Evolutionary conservation across 2,888 invertebrate species (phyloP), one percentile per base, ranked within the genome.

Genomic region (Agrochola lota): DNA sequence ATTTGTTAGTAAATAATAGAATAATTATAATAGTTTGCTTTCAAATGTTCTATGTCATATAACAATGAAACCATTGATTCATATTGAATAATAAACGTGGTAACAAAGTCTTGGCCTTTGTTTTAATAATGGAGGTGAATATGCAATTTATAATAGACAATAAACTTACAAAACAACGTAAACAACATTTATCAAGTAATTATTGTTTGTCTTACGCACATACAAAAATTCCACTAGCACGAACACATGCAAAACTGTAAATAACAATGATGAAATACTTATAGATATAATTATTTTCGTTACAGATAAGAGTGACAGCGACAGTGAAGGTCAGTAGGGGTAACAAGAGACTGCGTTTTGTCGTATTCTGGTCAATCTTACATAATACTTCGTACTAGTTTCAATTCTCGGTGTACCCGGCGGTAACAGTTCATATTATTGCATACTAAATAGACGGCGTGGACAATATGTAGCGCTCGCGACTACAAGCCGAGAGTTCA

Each of bases 291-390:
- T 15, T 46, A 40, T 73, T 88, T 91, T 91, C 46, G 78, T 98
- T 97, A 85, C 97, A 99, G 98, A 99, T 97, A 98, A 98, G 97
- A 98, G 98, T 97, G 98, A 99, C 97, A 99, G 98, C 97, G 98
- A 99, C 97, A 99, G 98, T 97, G 98, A 99, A 97, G 98, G 98
- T 97, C 98, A 98, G 97, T 98, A 98, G 97, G 92, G 83, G 87
- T 88, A 90, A 88, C 81, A 86, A 88, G 90, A 92, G 92, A 93
- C 93, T 93, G 93, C 94, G 93, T 94, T 93, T 93, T 93, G 94
- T 95, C 95, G 93, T 94, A 96, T 96, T 96, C 96, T 96, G 96
- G 96, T 96, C 96, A 96, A 96, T 94, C 94, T 95, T 95, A 95
- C 94, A 93, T 96, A 95, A 95, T 96, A 94, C 90, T 93, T 92